Conservation (phyloP, 2,888 invertebrate species). For the Drosophila seclusa region DNA sequence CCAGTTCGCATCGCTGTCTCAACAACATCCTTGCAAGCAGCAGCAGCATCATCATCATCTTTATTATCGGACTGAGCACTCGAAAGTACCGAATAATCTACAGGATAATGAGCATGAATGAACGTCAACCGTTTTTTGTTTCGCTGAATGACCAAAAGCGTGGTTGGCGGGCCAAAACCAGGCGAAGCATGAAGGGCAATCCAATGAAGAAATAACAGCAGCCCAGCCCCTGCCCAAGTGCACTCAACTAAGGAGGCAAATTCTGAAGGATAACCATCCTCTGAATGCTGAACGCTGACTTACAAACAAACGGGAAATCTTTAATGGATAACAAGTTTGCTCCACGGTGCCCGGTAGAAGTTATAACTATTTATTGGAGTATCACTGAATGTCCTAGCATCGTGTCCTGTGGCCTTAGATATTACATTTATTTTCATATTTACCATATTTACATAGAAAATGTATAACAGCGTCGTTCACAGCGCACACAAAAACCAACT, state of each 20-base stretch:
- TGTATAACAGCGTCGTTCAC: no score
- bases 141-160: conserved; percentile 7
- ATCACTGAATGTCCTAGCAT: conserved; percentile 7
- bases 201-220: conserved; percentile 45
- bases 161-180: conserved; percentile 11
- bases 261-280: conserved; percentile 44
- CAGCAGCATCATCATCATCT: conserved; percentile 61
- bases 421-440: conserved; percentile 65
- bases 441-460: conserved; percentile 56
- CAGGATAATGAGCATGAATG: conserved; percentile 80
- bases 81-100: conserved; percentile 79
- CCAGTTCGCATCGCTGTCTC: conserved; percentile 22
- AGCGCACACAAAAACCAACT: conserved; percentile 16
- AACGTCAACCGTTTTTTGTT: conserved; percentile 67
- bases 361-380: conserved; percentile 18
- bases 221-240: conserved; percentile 48
- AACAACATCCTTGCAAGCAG: conserved; percentile 57
- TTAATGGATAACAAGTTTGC: conserved; percentile 42
- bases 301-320: conserved; percentile 30
- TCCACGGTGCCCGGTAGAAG: not conserved
- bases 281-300: conserved; percentile 60
- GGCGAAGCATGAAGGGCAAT: conserved; percentile 52
- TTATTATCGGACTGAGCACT: conserved; percentile 79
- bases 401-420: conserved; percentile 33
- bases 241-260: conserved; percentile 59